A percentile compares a stretch with the other conserved stretches of the same genome.
These are phyloP conservation scores for Eupithecia centaureata DNA, from an alignment of 2,888 invertebrate genomes.

Conservation along the genomic window DNA sequence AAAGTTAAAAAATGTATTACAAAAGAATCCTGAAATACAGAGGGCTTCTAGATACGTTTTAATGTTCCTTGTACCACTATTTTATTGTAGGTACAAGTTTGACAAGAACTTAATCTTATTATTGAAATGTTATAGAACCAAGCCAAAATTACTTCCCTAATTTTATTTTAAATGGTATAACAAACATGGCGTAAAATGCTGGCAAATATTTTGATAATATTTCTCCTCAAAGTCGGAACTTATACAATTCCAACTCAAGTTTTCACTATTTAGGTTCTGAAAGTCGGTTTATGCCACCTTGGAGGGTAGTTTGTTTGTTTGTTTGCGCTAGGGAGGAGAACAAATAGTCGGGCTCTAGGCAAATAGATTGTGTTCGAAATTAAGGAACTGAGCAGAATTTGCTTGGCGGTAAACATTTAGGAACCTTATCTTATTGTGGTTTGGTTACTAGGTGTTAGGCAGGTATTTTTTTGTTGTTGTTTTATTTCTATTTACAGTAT, in stretches of 20 bases:
- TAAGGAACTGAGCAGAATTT: constrained; percentile 1
- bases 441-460: too few species aligned
- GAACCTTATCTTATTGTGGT: background rate
- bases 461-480: too few species aligned
- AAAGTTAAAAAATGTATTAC: too few species aligned
- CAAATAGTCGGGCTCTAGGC: background rate
- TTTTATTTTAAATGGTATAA: background rate
- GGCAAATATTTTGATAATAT: constrained; percentile 16
- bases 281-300: constrained; percentile 29
- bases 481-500: too few species aligned
- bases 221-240: constrained; percentile 10
- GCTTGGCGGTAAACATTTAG: background rate
- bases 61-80: too few species aligned
- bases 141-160: background rate
- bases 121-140: background rate
- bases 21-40: too few species aligned
- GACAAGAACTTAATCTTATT: too few species aligned
- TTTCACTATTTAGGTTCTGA: constrained; percentile 18
- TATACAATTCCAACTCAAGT: constrained; percentile 21
- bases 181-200: background rate
- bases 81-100: too few species aligned
- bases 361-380: background rate
- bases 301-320: constrained; percentile 26
- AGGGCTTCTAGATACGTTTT: too few species aligned
- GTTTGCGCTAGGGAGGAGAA: constrained; percentile 9